Base-by-base conservation (phyloP, 2,888 invertebrate genomes). In the Torymus auratus region DNA sequence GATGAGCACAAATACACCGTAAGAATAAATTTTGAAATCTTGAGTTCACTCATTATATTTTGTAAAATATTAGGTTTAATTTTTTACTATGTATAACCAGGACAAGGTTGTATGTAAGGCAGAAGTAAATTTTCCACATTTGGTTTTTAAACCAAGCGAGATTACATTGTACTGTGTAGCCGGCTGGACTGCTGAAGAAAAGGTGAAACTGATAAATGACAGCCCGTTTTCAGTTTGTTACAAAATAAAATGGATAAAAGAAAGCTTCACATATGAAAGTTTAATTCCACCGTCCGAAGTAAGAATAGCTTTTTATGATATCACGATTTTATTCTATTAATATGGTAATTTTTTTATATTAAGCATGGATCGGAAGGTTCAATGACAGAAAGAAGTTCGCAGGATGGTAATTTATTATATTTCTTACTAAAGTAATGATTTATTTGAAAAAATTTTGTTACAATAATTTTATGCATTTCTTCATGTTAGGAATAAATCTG, bases 61-160 rank as follows among this genome's bases (percentile, higher is more conserved):
- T 12, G 7, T 15, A 58, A 12, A 28, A 28, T 41, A 14, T 7
- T 4, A 7, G 11, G 10, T 70, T 17, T 17, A n/a, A 10, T 50
- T 15, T 2, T 28, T 15, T 15, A 50, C 58, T 70, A 20, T 41
- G 1, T 61, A 0, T 14, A 58, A 60, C 68, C 86, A 95, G 95
- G 94, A 95, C 86, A 92, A 91, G 80, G 92, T 96, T 68, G 92
- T 92, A 83, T 88, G 96, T 62, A 90, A 90, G 65, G 95, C 94
- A 53, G 93, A 92, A 88, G 93, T 95, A 1, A 94, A 94, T 89
- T 95, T 93, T 87, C 95, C 96, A 0, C 94, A 95, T 86, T 88
- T 96, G 69, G 91, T 91, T 60, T 91, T 95, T 74, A 88, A 92
- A 81, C 92, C 94, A 61, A 91, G 91, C 14, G 89, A 90, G 81